phyloP scores from a whole-genome alignment of 2,113 vertebrate species.

The Pelusios castaneus region DNA sequence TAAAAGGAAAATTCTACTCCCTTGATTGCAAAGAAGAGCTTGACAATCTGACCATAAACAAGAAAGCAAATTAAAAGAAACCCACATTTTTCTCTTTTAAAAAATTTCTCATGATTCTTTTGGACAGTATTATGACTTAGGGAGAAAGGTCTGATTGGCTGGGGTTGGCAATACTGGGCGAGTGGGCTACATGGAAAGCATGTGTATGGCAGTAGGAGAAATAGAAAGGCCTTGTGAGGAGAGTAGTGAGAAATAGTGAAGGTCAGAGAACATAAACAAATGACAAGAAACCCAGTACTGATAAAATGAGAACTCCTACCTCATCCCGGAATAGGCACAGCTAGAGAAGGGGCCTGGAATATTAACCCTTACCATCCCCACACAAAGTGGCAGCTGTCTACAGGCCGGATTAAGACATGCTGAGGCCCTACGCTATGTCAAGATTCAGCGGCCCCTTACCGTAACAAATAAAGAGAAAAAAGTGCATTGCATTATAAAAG shows the following conservation, averaged over 20 bases:
- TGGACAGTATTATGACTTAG: accelerated
- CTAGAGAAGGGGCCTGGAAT: accelerated
- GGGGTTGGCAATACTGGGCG: no score
- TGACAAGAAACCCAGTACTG: not conserved
- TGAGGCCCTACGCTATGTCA: no score
- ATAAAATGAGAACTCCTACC: not conserved
- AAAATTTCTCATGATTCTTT: not conserved
- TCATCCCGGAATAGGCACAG: not conserved
- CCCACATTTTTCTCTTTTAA: not conserved
- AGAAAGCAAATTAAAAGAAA: no score
- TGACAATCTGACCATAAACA: no score
- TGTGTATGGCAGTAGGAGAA: not conserved
- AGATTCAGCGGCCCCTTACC: no score
- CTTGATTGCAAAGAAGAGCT: not conserved
- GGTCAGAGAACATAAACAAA: not conserved
- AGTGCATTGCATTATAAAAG: no score
- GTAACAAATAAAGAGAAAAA: no score
- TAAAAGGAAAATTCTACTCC: not conserved
- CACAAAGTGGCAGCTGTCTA: not conserved
- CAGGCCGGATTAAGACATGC: no score
- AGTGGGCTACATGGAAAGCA: not conserved
- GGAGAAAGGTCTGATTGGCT: not conserved
- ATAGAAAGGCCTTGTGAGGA: not conserved
- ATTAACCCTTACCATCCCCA: not conserved
- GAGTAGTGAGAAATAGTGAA: not conserved